Evolutionary conservation across 2,888 invertebrate species (phyloP).

Genomic region (Acleris sparsana): DNA sequence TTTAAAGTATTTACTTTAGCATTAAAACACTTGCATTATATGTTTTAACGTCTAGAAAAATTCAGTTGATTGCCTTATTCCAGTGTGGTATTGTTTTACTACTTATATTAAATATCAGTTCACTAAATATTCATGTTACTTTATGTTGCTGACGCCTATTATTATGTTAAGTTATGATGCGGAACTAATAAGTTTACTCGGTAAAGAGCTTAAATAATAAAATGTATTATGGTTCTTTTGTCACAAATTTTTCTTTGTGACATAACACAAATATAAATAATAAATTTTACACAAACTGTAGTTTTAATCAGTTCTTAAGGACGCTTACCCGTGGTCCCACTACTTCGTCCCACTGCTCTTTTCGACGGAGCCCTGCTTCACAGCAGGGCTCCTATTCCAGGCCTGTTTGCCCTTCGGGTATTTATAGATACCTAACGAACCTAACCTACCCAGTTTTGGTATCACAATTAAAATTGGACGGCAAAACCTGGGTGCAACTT

Average conservation of each 20-base stretch:
- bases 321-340: too few species aligned
- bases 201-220: conserved; percentile 23
- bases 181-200: conserved; percentile 17
- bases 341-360: too few species aligned
- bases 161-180: conserved; percentile 19
- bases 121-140: background rate
- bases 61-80: conserved; percentile 23
- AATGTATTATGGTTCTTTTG: conserved; percentile 22
- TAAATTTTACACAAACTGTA: conserved; percentile 15
- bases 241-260: conserved; percentile 30
- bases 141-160: conserved; percentile 6
- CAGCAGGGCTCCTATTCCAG: too few species aligned
- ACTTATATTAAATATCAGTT: conserved; percentile 6
- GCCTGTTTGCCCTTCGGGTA: too few species aligned
- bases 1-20: conserved; percentile 40
- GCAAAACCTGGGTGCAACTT: too few species aligned
- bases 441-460: too few species aligned
- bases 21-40: conserved; percentile 34
- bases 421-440: too few species aligned
- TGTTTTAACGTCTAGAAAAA: conserved; percentile 32
- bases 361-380: too few species aligned
- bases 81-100: conserved; percentile 5
- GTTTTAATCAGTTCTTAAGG: background rate
- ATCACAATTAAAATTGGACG: too few species aligned
- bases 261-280: conserved; percentile 19